phyloP scores from a whole-genome alignment of 2,888 invertebrate species.

The Myathropa florea region DNA sequence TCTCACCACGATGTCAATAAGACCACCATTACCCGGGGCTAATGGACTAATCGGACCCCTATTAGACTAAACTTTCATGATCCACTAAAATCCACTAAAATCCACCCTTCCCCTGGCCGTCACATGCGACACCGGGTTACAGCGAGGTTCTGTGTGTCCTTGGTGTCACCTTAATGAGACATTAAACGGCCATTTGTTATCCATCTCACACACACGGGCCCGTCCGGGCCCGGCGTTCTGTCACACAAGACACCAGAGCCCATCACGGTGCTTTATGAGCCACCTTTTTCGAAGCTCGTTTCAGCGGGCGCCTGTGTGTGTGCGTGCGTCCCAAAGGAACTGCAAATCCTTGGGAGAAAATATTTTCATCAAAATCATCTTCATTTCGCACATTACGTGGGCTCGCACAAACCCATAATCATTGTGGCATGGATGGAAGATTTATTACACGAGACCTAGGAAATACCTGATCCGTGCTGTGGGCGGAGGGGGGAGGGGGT shows the following conservation, averaged over 20 bases:
- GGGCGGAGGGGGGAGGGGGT: too few species aligned
- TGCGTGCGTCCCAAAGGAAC: neutral
- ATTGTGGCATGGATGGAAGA: slow-evolving; percentile 38
- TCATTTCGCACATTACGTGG: slow-evolving; percentile 31
- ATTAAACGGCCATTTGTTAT: slow-evolving; percentile 49
- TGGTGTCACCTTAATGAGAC: slow-evolving; percentile 28
- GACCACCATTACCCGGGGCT: neutral
- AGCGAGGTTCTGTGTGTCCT: neutral
- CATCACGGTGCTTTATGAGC: neutral
- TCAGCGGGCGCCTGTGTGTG: neutral
- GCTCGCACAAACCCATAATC: slow-evolving; percentile 31
- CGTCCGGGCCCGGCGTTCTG: neutral
- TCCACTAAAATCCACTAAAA: neutral
- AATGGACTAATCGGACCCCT: neutral
- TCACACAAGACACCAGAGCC: neutral
- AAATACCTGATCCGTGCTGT: slow-evolving; percentile 21
- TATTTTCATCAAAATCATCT: slow-evolving; percentile 46
- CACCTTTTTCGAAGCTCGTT: neutral
- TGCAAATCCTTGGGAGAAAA: neutral
- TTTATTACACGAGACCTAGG: slow-evolving; percentile 52
- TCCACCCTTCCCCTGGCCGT: neutral
- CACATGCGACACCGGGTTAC: neutral
- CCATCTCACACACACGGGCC: neutral
- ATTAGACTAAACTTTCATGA: neutral
- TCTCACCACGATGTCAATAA: neutral